Evolutionary conservation across 2,797 vertebrate genomes (phyloP), one percentile per base, ranked within the genome.

Genomic region (Melanotaenia pygmaea): DNA sequence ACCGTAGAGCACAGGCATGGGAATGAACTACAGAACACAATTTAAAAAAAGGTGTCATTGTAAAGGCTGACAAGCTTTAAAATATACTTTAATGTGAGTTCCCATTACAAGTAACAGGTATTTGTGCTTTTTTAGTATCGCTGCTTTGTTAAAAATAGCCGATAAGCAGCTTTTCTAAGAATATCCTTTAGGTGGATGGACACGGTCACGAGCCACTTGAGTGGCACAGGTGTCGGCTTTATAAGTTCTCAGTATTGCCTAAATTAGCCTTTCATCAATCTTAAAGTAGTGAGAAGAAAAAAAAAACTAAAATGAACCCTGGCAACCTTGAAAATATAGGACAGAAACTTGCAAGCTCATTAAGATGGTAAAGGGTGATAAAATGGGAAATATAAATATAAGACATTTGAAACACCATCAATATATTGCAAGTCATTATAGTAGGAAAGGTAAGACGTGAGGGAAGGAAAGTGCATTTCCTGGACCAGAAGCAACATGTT

Each of bases 1-100:
- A 0, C 98, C 98, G 0, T 99, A 99, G 28, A 99, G 96, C 47
- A 99, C 98, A 1, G 98, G 98, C 98, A 99, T 99, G 51, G 98
- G 98, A 59, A 99, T 99, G 85, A 97, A 99, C 98, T 99, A 80
- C 1, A 70, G 10, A 47, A 14, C 26, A 66, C 18, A 59, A 16
- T 2, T 2, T 18, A 18, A 26, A 13, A 22, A 59, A 45, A 45
- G 1, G 18, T 45, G 43, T 45, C 5, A 20, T 45, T 45, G 43
- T 45, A 45, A 45, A 1, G 7, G 28, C 3, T 7, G 45, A 68
- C 6, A 16, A 2, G 18, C 26, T 40, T 4, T 26, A 10, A 7
- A 57, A 8, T 2, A 14, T 10, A 22, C 20, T 6, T 4, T 40
- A 1, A 54, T 14, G 22, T 9, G 12, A 37, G 10, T 12, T 38